phyloP scores from a whole-genome alignment of 2,113 vertebrate species.

The Agelaius tricolor region DNA sequence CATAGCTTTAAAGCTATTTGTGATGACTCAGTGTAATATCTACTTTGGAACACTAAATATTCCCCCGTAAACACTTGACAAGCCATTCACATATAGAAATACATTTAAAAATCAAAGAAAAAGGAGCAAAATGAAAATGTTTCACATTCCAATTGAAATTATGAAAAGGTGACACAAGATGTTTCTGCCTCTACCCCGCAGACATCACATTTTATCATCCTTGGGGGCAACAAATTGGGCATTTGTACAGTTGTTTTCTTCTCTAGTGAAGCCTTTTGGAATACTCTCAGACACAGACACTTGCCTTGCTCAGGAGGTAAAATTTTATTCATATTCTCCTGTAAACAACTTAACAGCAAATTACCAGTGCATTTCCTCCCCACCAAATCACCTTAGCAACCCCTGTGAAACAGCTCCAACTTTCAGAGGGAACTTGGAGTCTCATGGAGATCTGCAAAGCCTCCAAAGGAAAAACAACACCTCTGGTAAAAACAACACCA shows the following conservation, averaged over 20 bases:
- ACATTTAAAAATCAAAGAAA: neutral
- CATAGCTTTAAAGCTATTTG: neutral
- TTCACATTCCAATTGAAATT: neutral
- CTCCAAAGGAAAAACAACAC: neutral
- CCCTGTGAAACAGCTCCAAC: conserved; percentile 25
- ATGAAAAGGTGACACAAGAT: neutral
- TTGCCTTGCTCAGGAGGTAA: neutral
- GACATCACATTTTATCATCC: neutral
- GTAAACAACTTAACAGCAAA: conserved; percentile 68
- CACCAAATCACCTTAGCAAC: conserved; percentile 75
- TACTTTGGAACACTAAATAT: neutral
- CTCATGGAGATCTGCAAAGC: neutral
- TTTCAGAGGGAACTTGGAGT: neutral
- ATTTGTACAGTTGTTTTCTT: neutral
- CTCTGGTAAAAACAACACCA: neutral
- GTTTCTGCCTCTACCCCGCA: neutral
- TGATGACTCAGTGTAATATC: neutral
- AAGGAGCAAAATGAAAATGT: neutral
- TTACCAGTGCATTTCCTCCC: conserved; percentile 47
- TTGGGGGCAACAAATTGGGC: accelerated
- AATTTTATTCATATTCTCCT: conserved; percentile 57
- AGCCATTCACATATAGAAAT: neutral
- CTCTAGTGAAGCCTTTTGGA: neutral
- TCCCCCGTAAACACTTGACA: neutral
- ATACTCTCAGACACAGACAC: neutral